These are phyloP conservation scores for Pseudomugil gertrudae DNA, from an alignment of 2,797 vertebrate genomes.

Conservation along the genomic window DNA sequence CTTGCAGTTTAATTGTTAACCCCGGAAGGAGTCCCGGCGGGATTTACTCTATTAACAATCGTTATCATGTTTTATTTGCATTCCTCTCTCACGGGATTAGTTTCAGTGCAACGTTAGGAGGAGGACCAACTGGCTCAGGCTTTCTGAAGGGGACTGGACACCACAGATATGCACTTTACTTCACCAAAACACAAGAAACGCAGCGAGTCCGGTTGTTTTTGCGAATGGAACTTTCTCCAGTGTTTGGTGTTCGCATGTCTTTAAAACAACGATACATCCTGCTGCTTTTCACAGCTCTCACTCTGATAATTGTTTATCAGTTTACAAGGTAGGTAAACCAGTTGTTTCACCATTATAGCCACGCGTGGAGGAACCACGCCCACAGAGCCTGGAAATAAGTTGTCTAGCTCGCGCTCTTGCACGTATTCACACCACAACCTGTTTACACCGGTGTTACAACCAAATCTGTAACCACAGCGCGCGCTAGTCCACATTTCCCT, in stretches of 20 bases:
- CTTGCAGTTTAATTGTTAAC: background rate
- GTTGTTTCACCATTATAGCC: background rate
- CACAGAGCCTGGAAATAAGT: background rate
- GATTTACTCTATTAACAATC: background rate
- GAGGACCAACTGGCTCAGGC: background rate
- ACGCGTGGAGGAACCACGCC: background rate
- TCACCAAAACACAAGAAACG: background rate
- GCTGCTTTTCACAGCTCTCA: slow-evolving; percentile 38
- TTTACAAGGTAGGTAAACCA: slow-evolving; percentile 48
- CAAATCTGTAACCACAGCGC: too few relatives aligned
- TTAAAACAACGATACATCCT: slow-evolving; percentile 51
- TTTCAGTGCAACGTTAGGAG: background rate
- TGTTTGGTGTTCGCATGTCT: slow-evolving; percentile 39
- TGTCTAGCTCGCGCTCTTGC: too few relatives aligned
- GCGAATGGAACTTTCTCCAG: slow-evolving; percentile 26
- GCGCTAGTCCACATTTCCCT: too few relatives aligned
- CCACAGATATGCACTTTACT: background rate
- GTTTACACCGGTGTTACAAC: too few relatives aligned
- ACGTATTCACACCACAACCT: too few relatives aligned
- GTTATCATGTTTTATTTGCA: background rate
- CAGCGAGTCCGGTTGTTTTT: background rate
- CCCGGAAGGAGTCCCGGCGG: background rate
- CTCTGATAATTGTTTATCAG: slow-evolving; percentile 23
- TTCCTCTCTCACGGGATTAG: background rate
- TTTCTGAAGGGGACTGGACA: background rate